phyloP scores from a whole-genome alignment of 2,888 invertebrate species.

The Xestoiulus laeticollis region DNA sequence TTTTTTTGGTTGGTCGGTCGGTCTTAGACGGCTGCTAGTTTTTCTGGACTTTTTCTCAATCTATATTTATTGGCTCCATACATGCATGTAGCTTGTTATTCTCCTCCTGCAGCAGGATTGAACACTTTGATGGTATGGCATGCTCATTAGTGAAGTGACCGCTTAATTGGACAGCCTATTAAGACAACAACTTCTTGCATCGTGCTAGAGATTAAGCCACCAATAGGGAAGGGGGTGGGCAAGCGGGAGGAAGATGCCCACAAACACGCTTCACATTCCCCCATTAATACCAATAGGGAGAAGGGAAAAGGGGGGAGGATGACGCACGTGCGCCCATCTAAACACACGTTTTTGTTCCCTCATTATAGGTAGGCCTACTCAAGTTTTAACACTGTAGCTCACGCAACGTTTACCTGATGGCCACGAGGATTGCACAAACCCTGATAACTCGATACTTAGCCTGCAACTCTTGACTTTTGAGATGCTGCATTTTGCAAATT shows the following conservation, averaged over 20 bases:
- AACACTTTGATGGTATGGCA: conserved; percentile 49
- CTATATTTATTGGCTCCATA: conserved; percentile 39
- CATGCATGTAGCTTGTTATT: conserved; percentile 41
- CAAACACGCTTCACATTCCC: conserved; percentile 40
- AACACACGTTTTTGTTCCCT: neutral
- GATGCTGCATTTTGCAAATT: neutral
- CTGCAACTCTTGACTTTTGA: neutral
- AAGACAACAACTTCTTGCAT: conserved; percentile 53
- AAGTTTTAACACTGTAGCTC: neutral
- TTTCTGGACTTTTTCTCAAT: neutral
- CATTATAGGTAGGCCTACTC: conserved; percentile 30
- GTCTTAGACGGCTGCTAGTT: neutral
- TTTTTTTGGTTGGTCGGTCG: neutral
- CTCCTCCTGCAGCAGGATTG: conserved; percentile 27
- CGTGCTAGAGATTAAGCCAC: conserved; percentile 48
- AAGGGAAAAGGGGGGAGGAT: conserved; percentile 15
- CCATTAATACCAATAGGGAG: conserved; percentile 24
- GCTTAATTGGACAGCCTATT: conserved; percentile 54
- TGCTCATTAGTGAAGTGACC: conserved; percentile 54
- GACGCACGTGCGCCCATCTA: conserved; percentile 30
- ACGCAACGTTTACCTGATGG: conserved; percentile 19
- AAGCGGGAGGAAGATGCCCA: conserved; percentile 35
- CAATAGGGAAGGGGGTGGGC: neutral
- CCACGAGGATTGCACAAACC: neutral
- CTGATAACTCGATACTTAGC: neutral